phyloP scores from a whole-genome alignment of 2,888 invertebrate species.

The Troides aeacus region DNA sequence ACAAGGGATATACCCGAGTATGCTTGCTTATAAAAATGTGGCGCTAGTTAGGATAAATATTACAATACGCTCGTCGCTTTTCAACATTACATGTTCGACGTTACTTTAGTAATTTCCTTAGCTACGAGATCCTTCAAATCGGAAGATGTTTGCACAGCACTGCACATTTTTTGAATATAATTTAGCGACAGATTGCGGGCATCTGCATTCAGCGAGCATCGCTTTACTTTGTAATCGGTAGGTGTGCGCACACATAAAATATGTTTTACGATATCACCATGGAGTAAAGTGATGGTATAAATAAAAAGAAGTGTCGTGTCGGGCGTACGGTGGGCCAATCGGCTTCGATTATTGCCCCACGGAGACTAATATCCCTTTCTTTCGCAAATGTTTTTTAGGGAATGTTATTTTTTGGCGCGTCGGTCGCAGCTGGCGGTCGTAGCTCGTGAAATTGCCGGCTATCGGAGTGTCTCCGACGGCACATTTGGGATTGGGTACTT shows the following conservation, averaged over 20 bases:
- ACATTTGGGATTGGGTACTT: constrained; percentile 57
- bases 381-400: constrained; percentile 74
- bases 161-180: not conserved
- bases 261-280: constrained; percentile 64
- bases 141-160: too few species aligned
- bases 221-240: constrained; percentile 50
- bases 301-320: constrained; percentile 69
- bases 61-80: too few species aligned
- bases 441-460: constrained; percentile 65
- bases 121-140: too few species aligned
- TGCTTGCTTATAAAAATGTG: too few species aligned
- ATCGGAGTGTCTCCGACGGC: constrained; percentile 58
- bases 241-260: constrained; percentile 55
- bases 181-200: not conserved
- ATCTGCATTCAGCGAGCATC: constrained; percentile 21
- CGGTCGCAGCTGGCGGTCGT: constrained; percentile 73
- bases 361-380: constrained; percentile 79
- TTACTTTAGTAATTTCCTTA: too few species aligned
- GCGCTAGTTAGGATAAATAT: too few species aligned
- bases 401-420: constrained; percentile 76
- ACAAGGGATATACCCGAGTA: too few species aligned
- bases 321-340: constrained; percentile 70
- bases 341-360: constrained; percentile 77
- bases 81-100: too few species aligned
- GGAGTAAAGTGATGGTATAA: constrained; percentile 65